These are phyloP conservation scores for Octopus sinensis DNA, from an alignment of 1,140 invertebrate species.

Conservation along the genomic window DNA sequence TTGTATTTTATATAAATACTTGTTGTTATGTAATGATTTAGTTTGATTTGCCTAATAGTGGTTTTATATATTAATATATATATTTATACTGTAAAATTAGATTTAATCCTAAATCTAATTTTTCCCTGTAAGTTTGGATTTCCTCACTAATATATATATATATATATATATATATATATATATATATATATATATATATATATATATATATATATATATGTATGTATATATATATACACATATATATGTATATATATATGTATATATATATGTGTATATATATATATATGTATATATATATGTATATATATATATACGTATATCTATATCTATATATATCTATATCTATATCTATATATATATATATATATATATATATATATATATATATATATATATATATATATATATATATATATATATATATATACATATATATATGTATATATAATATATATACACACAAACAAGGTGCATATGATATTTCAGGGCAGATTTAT, in stretches of 20 bases:
- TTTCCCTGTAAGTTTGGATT: background rate
- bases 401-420: no score
- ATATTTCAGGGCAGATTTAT: no score
- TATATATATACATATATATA: no score
- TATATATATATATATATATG: background rate
- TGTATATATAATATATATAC: no score
- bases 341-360: background rate
- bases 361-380: background rate
- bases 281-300: background rate
- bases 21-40: background rate
- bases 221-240: background rate
- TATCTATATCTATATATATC: background rate
- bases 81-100: background rate
- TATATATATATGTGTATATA: background rate
- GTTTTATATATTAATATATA: background rate
- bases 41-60: background rate
- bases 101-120: background rate
- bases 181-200: background rate
- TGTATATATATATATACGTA: background rate
- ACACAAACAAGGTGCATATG: no score
- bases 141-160: background rate
- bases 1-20: background rate
- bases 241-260: background rate
- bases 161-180: slow-evolving; percentile 5
- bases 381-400: no score